Evolutionary conservation across 2,888 invertebrate genomes (phyloP), one percentile per base, ranked within the genome.

Genomic region (Halocaridina rubra): DNA sequence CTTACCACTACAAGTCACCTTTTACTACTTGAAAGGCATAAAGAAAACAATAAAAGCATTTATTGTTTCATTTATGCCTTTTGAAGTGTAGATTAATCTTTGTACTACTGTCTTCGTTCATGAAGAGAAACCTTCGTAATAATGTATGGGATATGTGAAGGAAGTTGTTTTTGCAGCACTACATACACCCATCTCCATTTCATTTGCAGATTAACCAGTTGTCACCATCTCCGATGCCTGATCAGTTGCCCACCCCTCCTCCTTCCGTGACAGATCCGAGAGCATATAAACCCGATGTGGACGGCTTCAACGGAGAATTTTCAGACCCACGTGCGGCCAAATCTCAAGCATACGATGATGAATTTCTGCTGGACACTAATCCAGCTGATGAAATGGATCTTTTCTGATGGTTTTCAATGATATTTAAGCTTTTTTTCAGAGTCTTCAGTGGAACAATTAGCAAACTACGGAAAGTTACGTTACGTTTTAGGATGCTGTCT

Each of bases 141-240:
- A 13, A 3, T 24, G 69, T 0, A 19, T 7, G 4, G 16, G 19
- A 71, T 30, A 16, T 16, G 8, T 13, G n/a, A 3, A 22, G 22
- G 8, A 3, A 24, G 10, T 39, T 27, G 53, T 57, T 29, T 16
- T 16, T 30, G 29, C 16, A 19, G 16, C 3, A 13, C 16, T 71
- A 19, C 3, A 0, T 67, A 30, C 0, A 29, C 19, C 19, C n/a
- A 16, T 27, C 32, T n/a, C 19, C 13, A n/a, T 27, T 39, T 24
- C 10, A n/a, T n/a, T n/a, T n/a, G n/a, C 77, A 84, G 82, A 84
- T 84, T 13, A 84, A 84, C 46, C 77, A 72, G 74, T 46, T 84
- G 46, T 76, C 81, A 53, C 78, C 82, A 19, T 67, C 81, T 2
- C 57, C 19, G 19, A 16, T 76, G 19, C 72, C 78, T 1, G 82